Base-by-base conservation (phyloP, 2,888 invertebrate species). In the Lithosia quadra region DNA sequence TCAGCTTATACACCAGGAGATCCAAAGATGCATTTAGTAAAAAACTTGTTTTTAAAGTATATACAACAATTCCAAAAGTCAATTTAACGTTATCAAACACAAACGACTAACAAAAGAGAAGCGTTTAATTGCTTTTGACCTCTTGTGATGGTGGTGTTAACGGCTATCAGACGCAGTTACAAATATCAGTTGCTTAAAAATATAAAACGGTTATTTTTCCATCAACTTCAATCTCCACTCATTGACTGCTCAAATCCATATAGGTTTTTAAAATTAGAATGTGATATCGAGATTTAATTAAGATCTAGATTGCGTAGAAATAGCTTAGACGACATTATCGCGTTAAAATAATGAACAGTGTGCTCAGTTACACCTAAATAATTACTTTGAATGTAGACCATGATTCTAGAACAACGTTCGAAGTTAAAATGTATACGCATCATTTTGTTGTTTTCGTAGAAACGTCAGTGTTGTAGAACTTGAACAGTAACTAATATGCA, bases 311-410 rank as follows among this genome's bases (percentile, higher is more conserved):
- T 80, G 79, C 81, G 65, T 71, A 80, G 72, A 79, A 79, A 79
- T 79, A 76, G 81, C 79, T 79, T 73, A 79, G 69, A 76, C 79
- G 81, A 80, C 68, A 80, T 80, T 79, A 79, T 78, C 81, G 79
- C 79, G 79, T 80, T 79, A 78, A 78, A 81, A 79, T 79, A 79
- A 80, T 78, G 81, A 79, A 79, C 78, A 79, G 80, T 77, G 65
- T 80, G 75, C 77, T 79, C 67, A 65, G 43, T 68, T 62, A 68
- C 69, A 78, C 78, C 69, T 75, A 78, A 79, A 79, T 79, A 80
- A 80, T 80, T 71, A 79, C 75, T 67, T 79, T 49, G 63, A 73
- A 69, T 71, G 75, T 66, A 59, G 64, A 64, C 33, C 55, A 60
- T 18, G 57, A 10, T 80, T 80, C 67, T 73, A 71, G 69, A 75